Base-by-base conservation (phyloP, 2,113 vertebrate genomes). In the Drymodes brunneopygia region DNA sequence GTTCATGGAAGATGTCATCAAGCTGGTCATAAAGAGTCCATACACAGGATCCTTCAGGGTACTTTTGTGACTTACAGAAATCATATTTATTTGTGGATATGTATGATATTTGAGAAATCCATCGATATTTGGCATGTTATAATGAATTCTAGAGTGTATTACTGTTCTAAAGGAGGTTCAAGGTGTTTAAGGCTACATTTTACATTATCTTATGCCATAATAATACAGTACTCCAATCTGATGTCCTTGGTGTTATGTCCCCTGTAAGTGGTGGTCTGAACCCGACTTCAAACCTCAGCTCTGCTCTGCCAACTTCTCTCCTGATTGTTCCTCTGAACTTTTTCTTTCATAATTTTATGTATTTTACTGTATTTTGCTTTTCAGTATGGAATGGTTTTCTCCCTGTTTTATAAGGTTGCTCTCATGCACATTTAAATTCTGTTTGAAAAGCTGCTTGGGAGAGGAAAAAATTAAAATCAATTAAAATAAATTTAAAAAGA, bases 391-490 rank as follows among this genome's bases (percentile, higher is more conserved):
- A 33, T 27, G 4, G 10, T 29, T 81, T 78, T 35, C 18, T 47
- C 23, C 6, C 8, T 21, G 8, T 4, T 74, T 79, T 74, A 51
- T 71, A 15, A 57, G 36, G 5, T 10, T 58, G 5, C 1, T 58
- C 0, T 40, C 7, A 40, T 11, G 9, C 24, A 15, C 7, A 5
- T 36, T 73, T n/a, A 40, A 66, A 4, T 62, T 50, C 12, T 44
- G 15, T 14, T 45, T 51, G 17, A 67, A 92, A 90, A 56, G 3
- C 2, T 84, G 12, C 42, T 35, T 47, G 25, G 18, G 22, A 40
- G 0, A 23, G 47, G n/a, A 69, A 70, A 44, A 5, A 1, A 1
- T 3, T 33, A 24, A 71, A 66, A 47, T 7, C 12, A 31, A 16
- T 33, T 36, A 1, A 23, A 71, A 81, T 22, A 53, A 27, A 10